Evolutionary conservation across 2,888 invertebrate genomes (phyloP).

Genomic region (Macaria liturata): DNA sequence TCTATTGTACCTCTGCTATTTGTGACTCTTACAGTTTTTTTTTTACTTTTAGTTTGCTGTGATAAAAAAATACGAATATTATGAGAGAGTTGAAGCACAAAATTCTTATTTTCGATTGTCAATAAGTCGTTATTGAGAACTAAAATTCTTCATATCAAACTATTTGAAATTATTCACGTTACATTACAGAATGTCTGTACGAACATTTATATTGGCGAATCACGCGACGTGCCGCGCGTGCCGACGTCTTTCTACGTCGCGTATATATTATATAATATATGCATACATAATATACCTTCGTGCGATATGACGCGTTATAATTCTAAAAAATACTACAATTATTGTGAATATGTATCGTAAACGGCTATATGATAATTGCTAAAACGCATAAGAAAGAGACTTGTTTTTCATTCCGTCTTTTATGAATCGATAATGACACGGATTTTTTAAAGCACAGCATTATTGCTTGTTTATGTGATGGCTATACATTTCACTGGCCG

Average conservation of each 20-base stretch:
- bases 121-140: no score
- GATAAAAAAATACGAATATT: no score
- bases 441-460: constrained; percentile 15
- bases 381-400: constrained; percentile 1
- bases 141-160: no score
- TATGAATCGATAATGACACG: constrained; percentile 12
- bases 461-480: neutral
- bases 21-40: no score
- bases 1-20: no score
- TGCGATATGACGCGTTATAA: constrained; percentile 37
- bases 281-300: constrained; percentile 44
- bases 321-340: neutral
- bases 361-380: no score
- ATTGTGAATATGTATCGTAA: neutral
- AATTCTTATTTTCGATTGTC: no score
- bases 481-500: no score
- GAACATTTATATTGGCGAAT: constrained; percentile 27
- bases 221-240: constrained; percentile 4
- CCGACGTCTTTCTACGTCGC: constrained; percentile 42
- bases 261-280: constrained; percentile 38
- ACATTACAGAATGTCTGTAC: neutral
- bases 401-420: constrained; percentile 19
- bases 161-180: neutral
- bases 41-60: no score
- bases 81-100: no score